Evolutionary conservation across 2,113 vertebrate genomes (phyloP), one percentile per base, ranked within the genome.

Genomic region (Misgurnus mizolepis): DNA sequence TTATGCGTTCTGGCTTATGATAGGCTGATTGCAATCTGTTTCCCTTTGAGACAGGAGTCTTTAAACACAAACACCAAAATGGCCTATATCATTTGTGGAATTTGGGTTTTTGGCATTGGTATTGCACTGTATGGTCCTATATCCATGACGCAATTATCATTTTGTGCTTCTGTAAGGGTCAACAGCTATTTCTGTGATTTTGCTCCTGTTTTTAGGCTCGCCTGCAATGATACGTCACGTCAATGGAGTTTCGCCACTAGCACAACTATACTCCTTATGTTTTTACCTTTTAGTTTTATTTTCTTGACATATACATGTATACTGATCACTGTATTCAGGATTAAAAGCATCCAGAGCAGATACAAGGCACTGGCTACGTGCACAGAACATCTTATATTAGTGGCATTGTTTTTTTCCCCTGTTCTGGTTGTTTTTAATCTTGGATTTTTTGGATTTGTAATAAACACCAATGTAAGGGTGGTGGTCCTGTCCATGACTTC

Each of bases 131-230:
- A 82, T 77, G 0, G 66, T 7, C 78, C 17, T 34, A 3, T 17
- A 50, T 80, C 87, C 69, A 89, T 92, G 67, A 87, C 85, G 2
- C 50, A 18, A 12, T 80, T 93, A 55, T 90, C 88, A 18, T 93
- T 92, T 43, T 93, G 92, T 62, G 84, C 56, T 1, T 92, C 90
- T 3, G 69, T 90, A 0, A 58, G 3, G 6, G 88, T 92, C 75
- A 84, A 87, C 68, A 92, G 92, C 27, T 93, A 91, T 77, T 93
- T 93, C 83, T 91, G 92, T 70, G 92, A 93, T 70, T 92, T 89
- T 45, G 86, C 89, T 0, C 91, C 90, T 39, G 87, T 90, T 76
- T 91, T 91, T 45, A 72, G 86, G 70, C 86, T 92, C 0, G 87
- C 92, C 17, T 93, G 91, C 69, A 90, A 88, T 4, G 86, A 92